phyloP scores from a whole-genome alignment of 2,797 vertebrate genomes.

The Calcarius lapponicus region DNA sequence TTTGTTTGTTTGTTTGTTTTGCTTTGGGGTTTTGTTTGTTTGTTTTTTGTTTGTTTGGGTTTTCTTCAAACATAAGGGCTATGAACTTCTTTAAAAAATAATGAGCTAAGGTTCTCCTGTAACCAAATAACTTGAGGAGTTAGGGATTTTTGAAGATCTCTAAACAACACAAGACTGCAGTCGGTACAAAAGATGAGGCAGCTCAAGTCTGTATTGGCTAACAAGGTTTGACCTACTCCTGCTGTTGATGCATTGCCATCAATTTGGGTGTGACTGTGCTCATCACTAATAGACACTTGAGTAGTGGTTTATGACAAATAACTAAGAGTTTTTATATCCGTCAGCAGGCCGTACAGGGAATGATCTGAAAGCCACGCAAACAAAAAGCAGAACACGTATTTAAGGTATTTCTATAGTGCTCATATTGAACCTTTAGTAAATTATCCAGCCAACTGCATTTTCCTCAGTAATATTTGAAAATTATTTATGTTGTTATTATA shows the following conservation, averaged over 20 bases:
- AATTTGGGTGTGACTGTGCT: background rate
- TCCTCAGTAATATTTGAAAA: background rate
- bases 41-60: background rate
- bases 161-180: background rate
- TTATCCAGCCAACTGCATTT: background rate
- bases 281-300: background rate
- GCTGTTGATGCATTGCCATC: background rate
- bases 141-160: background rate
- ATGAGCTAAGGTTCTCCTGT: background rate
- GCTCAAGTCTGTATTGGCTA: background rate
- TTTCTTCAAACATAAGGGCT: background rate
- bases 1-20: background rate
- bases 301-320: background rate
- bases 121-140: background rate
- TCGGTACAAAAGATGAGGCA: background rate
- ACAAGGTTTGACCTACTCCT: background rate
- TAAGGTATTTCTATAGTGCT: background rate
- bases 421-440: background rate
- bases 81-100: background rate
- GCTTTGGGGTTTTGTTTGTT: background rate
- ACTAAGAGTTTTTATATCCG: background rate
- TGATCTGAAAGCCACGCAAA: background rate
- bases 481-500: background rate
- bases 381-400: background rate
- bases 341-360: background rate